Percentiles rank a stretch among this genome's conserved stretches.
phyloP scores from a whole-genome alignment of 2,888 invertebrate genomes.

The Choristoneura rosaceana region DNA sequence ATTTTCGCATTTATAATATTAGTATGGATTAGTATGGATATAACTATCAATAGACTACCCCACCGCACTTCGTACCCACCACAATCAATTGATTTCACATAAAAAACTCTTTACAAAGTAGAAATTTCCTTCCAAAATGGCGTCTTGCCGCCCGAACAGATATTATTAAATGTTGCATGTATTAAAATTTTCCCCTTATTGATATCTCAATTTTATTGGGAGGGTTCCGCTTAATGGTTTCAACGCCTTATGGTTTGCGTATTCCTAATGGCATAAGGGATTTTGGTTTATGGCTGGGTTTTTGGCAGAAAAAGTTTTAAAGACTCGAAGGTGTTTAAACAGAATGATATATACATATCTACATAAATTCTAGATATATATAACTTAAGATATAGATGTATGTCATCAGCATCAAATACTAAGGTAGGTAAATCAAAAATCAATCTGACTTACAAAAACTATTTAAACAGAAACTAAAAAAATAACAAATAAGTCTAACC shows the following conservation, averaged over 20 bases:
- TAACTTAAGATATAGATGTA: too few species aligned
- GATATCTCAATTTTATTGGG: constrained; percentile 65
- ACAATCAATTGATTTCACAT: constrained; percentile 31
- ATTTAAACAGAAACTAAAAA: too few species aligned
- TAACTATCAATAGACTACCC: too few species aligned
- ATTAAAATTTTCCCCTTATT: constrained; percentile 70
- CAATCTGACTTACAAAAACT: too few species aligned
- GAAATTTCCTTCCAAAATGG: constrained; percentile 31
- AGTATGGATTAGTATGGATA: too few species aligned
- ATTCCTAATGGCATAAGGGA: constrained; percentile 46
- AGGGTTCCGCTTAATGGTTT: constrained; percentile 51
- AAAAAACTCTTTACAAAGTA: constrained; percentile 17
- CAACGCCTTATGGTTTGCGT: constrained; percentile 63
- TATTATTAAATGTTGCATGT: constrained; percentile 82
- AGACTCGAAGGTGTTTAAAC: too few species aligned
- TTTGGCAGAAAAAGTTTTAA: neutral
- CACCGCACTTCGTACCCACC: neutral
- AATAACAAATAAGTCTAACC: too few species aligned
- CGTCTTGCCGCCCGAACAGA: constrained; percentile 55
- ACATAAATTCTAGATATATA: too few species aligned
- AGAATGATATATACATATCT: too few species aligned
- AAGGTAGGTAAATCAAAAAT: too few species aligned
- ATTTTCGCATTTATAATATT: too few species aligned
- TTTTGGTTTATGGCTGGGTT: neutral
- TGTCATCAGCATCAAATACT: too few species aligned